Base-by-base conservation (phyloP, 2,888 invertebrate species). In the Calliphora vomitoria region DNA sequence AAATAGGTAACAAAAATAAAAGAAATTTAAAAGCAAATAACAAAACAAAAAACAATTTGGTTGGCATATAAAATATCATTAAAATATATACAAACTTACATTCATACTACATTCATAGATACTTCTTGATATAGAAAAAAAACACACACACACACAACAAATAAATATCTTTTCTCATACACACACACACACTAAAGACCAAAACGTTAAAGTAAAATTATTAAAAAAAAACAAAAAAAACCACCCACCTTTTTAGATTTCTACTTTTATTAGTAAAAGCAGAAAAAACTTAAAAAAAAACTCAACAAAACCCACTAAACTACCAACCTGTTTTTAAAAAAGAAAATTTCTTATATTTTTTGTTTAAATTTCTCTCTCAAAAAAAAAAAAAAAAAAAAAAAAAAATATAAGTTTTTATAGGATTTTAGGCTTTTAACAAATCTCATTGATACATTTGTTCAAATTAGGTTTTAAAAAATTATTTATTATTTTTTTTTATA, bases 181-280 rank as follows among this genome's bases (percentile, higher is more conserved):
- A 64, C 62, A 35, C 31, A 66, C 64, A 60, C 60, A 74, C 74
- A 35, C n/a, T 53, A 53, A 64, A 72, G 82, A 74, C 66, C 74
- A 71, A 76, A 69, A 69, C 71, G 76, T 83, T 47, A 66, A 66
- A 58, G 15, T 15, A 47, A 78, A 64, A 13, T 18, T 41, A 66
- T 18, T 11, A 80, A 78, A 64, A 64, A 76, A 64, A 55, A 72
- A 55, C 60, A 53, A 75, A 60, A 82, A 82, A 58, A 85, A 85
- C 85, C 87, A 87, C 87, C 87, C 87, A 87, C 87, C 87, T 87
- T 82, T 87, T 85, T 82, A 87, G 82, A 87, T 85, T 82, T 85
- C 69, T 82, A 85, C 75, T 85, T 82, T 85, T 74, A 62, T 74
- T 66, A 60, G 20, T 20, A 81, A 66, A 79, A 74, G 55, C 50